A percentile compares a stretch with the other conserved stretches of the same genome.
phyloP scores from a whole-genome alignment of 2,888 invertebrate species.

The Disparrhopalites patrizii region DNA sequence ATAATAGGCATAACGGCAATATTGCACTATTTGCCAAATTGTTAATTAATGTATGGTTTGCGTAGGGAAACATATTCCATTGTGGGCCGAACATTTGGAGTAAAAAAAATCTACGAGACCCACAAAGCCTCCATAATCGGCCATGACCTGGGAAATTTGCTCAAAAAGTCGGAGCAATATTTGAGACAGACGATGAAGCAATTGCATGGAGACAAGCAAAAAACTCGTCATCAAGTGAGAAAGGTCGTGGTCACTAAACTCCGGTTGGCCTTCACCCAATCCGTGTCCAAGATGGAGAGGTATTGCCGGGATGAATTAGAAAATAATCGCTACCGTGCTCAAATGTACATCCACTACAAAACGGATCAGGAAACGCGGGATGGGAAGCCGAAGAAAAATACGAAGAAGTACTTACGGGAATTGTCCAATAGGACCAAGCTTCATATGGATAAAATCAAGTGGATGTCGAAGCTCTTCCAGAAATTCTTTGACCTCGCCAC shows the following conservation, averaged over 20 bases:
- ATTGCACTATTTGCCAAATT: too few species aligned
- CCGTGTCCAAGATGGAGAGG: neutral
- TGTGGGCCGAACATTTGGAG: neutral
- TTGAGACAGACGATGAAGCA: neutral
- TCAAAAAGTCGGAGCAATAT: neutral
- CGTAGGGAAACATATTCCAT: neutral
- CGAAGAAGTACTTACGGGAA: neutral
- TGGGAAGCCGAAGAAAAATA: neutral
- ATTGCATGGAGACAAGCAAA: too few species aligned
- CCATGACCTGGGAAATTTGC: neutral
- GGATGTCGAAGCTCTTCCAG: neutral
- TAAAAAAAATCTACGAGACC: neutral
- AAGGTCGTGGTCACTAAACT: neutral
- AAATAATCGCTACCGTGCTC: neutral
- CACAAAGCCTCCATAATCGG: neutral
- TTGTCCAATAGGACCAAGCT: neutral
- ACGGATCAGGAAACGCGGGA: neutral
- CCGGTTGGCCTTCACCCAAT: neutral
- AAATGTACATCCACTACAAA: constrained; percentile 1
- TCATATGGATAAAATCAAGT: neutral
- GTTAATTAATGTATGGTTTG: too few species aligned
- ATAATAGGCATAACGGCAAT: too few species aligned
- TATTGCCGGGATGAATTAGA: neutral
- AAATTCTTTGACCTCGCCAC: neutral
- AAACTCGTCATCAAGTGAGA: neutral